These are phyloP conservation scores for Pogonus chalceus DNA, from an alignment of 1,140 invertebrate species.

Conservation along the genomic window DNA sequence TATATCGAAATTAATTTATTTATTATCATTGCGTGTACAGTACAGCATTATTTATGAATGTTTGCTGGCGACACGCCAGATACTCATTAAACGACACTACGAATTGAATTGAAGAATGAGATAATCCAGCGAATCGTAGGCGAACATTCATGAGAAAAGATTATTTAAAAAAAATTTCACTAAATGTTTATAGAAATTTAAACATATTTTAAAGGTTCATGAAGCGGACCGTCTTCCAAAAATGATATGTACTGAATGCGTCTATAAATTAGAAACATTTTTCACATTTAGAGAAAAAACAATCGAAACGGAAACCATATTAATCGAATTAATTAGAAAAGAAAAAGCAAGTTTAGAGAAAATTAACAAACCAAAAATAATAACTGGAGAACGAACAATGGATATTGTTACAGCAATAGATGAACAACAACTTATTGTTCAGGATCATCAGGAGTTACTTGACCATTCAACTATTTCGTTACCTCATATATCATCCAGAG, in stretches of 20 bases:
- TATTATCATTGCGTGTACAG: neutral
- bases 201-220: constrained; percentile 38
- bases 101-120: no score
- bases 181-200: no score
- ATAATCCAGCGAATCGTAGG: no score
- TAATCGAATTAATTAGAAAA: constrained; percentile 42
- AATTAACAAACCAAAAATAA: constrained; percentile 18
- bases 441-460: constrained; percentile 22
- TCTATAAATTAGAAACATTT: constrained; percentile 46
- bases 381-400: constrained; percentile 21
- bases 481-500: constrained; percentile 17
- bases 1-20: constrained; percentile 12
- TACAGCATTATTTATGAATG: neutral
- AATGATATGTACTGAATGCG: constrained; percentile 47
- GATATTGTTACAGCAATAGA: constrained; percentile 19
- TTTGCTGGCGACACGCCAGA: no score
- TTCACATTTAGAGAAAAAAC: constrained; percentile 49
- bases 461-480: neutral
- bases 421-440: constrained; percentile 21
- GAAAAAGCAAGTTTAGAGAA: constrained; percentile 29
- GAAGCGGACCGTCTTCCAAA: constrained; percentile 47
- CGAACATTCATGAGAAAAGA: no score
- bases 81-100: no score
- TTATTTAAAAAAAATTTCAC: no score
- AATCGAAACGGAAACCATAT: constrained; percentile 43